Base-by-base conservation (phyloP, 37 sponge, comb jelly and placozoan species). In the Hexactinellida sp. region DNA sequence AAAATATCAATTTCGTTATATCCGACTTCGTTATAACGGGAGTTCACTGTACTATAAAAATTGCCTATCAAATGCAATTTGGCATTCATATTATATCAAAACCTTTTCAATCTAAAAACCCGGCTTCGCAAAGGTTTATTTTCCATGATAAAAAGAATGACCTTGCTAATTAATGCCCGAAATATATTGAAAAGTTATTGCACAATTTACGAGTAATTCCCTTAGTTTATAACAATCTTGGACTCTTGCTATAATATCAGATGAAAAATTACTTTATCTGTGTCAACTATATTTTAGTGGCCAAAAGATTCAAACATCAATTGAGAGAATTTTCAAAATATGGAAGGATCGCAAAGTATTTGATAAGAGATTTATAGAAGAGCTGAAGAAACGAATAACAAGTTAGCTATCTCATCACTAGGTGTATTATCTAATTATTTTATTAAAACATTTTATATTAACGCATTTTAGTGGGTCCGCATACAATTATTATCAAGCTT, bases 291-390 rank as follows among this genome's bases (percentile, higher is more conserved):
- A 30, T 24, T 86, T 37, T 47, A 93, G 94, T 55, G 94, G 94
- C 0, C 90, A 88, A 54, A 93, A 93, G 82, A 89, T 91, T 63
- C 94, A 93, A 83, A 84, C 90, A 21, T 88, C 88, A 36, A 85
- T 95, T 23, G 89, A 90, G 76, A 39, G 93, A 47, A 93, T 93
- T 86, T 37, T 95, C 16, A 38, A 87, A 0, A 91, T 95, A 63
- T 95, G 96, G 96, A 90, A 88, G 39, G 96, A 95, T 39, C 87
- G 96, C 28, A 85, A 82, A 37, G 92, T 95, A 7, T 95, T 89
- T 52, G 87, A 91, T 0, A 82, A 83, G 0, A 24, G 39, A 25
- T 95, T 89, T 52, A 24, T 94, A 21, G 87, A 85, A 36, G 90
- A 92, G 37, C 88, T 94, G 9, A 63, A 63, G 30, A 63, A 63